Evolutionary conservation across 2,888 invertebrate genomes (phyloP).

Genomic region (Erpobdella octoculata): DNA sequence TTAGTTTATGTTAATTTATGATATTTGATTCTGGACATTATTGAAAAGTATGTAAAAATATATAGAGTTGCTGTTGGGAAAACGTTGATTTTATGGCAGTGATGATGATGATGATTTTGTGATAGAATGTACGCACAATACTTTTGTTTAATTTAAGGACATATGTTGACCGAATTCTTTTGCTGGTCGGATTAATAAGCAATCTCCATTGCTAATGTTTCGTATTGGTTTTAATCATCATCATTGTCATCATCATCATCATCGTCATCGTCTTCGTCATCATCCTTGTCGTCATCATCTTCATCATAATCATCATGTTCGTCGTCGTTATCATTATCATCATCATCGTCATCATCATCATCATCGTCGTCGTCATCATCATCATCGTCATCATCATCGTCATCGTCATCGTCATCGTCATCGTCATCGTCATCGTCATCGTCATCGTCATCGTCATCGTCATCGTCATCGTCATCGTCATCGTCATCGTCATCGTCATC

Average conservation of each 20-base stretch:
- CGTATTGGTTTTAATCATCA: too few relatives aligned
- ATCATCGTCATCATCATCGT: background rate
- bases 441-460: background rate
- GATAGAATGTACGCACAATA: too few relatives aligned
- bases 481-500: slow-evolving; percentile 21
- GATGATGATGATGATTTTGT: too few relatives aligned
- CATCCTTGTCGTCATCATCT: background rate
- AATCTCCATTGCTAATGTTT: too few relatives aligned
- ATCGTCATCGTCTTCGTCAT: background rate
- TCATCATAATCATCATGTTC: background rate
- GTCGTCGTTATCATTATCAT: background rate
- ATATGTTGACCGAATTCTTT: too few relatives aligned
- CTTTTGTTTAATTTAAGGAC: too few relatives aligned
- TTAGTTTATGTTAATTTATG: too few relatives aligned
- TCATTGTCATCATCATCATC: slow-evolving; percentile 7
- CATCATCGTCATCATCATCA: background rate
- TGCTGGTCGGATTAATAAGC: too few relatives aligned
- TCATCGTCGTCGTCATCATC: background rate
- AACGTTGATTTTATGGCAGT: too few relatives aligned
- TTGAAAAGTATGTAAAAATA: too few relatives aligned
- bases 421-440: background rate
- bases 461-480: slow-evolving; percentile 17
- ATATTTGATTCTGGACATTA: too few relatives aligned
- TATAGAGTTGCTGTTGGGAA: too few relatives aligned
- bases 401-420: background rate